Base-by-base conservation (phyloP, 2,888 invertebrate species). In the Caenorhabditis sp. region DNA sequence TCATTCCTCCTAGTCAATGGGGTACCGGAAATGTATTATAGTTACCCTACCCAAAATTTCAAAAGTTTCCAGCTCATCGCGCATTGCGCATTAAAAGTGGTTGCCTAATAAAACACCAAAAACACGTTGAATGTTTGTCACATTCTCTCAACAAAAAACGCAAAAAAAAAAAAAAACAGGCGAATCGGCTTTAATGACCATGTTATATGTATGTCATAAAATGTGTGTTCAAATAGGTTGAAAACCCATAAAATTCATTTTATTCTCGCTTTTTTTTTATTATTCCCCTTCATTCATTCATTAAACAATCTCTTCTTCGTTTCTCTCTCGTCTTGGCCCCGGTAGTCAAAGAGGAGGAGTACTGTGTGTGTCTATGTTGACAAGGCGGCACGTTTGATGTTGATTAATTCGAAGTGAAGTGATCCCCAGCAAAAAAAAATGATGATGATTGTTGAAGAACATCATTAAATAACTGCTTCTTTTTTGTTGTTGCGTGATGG, bases 301-400 rank as follows among this genome's bases (percentile, higher is more conserved):
- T 52, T 52, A 23, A 23, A 23, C 52, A 20, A 23, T 52, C 23
- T 52, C 52, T 52, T 52, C 21, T 52, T 52, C 21, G 3, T 52
- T 21, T 52, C 23, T 52, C 21, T 52, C 21, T 23, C 52, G 12
- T 52, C 1, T 2, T 1, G n/a, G 1, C 21, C 21, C 21, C n/a
- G 21, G 52, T 52, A 21, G 21, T 4, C 2, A 20, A 23, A 52
- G 10, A 31, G 10, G 31, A 31, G 31, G 31, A 31, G 31, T 43
- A 43, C 43, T 43, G 43, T 43, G 43, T 43, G 5, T 36, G 14
- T 12, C 17, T 50, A 21, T 23, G 21, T 23, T 52, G 52, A 52
- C 52, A 52, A 23, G 43, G 25, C 56, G 56, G 56, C 26, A 26
- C 26, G 23, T 56, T 56, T 56, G 56, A 56, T 56, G 56, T 56